Percentiles rank a stretch among this genome's conserved stretches.
These are phyloP conservation scores for Willowsia nigromaculata DNA, from an alignment of 2,888 invertebrate genomes.

Conservation along the genomic window DNA sequence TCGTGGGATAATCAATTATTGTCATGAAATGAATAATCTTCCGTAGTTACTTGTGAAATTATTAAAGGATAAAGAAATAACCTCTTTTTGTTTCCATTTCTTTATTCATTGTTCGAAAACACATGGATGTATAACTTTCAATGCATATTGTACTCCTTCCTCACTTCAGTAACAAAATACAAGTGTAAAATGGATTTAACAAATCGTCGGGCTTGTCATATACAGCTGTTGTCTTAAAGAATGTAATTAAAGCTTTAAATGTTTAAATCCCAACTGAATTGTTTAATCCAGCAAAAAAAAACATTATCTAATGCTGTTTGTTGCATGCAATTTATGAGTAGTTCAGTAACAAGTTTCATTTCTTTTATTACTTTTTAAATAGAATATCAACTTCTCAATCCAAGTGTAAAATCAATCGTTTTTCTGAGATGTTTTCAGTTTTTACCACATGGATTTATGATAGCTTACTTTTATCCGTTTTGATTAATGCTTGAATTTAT, in stretches of 20 bases:
- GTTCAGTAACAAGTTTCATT: too few relatives aligned
- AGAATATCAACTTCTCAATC: too few relatives aligned
- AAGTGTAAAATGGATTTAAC: constrained; percentile 18
- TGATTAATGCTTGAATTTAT: background rate
- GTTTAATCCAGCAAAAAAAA: background rate
- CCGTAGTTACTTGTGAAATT: constrained; percentile 53
- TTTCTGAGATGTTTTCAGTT: too few relatives aligned
- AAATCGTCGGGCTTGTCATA: constrained; percentile 29
- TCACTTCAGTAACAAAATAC: background rate
- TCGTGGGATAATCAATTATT: constrained; percentile 11
- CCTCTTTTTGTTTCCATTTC: background rate
- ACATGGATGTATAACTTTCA: background rate
- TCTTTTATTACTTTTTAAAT: too few relatives aligned
- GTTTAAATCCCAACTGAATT: background rate
- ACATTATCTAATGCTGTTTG: background rate
- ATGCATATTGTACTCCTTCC: constrained; percentile 35
- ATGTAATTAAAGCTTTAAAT: constrained; percentile 8
- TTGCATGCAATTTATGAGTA: background rate
- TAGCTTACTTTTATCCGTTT: too few relatives aligned
- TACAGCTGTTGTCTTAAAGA: constrained; percentile 1
- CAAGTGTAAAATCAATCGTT: too few relatives aligned
- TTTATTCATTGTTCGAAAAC: background rate
- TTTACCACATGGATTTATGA: too few relatives aligned
- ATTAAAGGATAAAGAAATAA: constrained; percentile 11
- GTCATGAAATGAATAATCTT: constrained; percentile 35